phyloP scores from a whole-genome alignment of 1,140 invertebrate species.

The Drosophila fuyamai region DNA sequence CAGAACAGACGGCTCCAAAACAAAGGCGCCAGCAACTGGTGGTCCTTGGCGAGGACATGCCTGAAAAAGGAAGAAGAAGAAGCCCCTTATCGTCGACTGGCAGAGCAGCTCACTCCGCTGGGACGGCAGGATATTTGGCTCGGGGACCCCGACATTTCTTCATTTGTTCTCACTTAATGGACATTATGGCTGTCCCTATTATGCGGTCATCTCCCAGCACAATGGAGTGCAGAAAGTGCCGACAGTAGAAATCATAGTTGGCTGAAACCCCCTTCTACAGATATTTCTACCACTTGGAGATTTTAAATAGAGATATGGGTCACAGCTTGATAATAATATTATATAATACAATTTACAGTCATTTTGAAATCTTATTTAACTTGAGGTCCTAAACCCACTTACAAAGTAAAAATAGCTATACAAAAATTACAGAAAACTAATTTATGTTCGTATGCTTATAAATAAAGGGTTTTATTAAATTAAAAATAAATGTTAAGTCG shows the following conservation, averaged over 20 bases:
- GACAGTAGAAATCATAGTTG: neutral
- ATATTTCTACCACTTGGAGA: neutral
- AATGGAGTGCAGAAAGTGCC: slow-evolving; percentile 38
- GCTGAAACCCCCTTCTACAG: too few species aligned
- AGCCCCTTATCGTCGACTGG: slow-evolving; percentile 59
- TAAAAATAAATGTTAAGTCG: too few species aligned
- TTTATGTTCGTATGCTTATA: too few species aligned
- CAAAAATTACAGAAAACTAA: too few species aligned
- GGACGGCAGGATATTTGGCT: slow-evolving; percentile 4
- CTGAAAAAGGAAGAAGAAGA: neutral
- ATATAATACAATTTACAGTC: too few species aligned
- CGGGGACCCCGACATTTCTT: slow-evolving; percentile 33
- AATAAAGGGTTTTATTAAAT: too few species aligned
- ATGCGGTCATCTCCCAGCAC: slow-evolving; percentile 47
- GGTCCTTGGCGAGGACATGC: slow-evolving; percentile 17
- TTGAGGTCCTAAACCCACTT: neutral
- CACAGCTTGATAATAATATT: neutral
- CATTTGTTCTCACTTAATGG: slow-evolving; percentile 78
- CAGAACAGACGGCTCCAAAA: slow-evolving; percentile 47
- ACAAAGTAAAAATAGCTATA: too few species aligned
- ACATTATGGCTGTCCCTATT: slow-evolving; percentile 71
- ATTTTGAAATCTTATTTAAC: neutral
- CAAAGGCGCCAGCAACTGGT: slow-evolving; percentile 58
- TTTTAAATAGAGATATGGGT: neutral
- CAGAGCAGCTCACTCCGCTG: slow-evolving; percentile 41